Base-by-base conservation (phyloP, 2,888 invertebrate genomes). In the Lypha dubia region DNA sequence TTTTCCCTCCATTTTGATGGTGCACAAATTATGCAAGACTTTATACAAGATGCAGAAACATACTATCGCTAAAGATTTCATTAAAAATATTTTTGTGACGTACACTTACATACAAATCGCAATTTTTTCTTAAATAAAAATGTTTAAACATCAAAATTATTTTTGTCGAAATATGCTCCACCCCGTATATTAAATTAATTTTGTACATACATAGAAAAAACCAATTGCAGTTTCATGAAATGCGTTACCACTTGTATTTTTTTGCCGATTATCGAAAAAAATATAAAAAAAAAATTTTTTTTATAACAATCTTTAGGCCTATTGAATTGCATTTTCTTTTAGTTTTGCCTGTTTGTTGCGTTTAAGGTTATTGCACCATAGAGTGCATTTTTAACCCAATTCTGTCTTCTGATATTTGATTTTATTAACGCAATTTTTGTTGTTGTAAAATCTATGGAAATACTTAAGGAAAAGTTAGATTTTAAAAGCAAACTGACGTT, bases 331-430 rank as follows among this genome's bases (percentile, higher is more conserved):
- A 49, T 20, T 56, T 79, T 20, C 24, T 17, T 60, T 20, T 6
- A 20, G 15, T 67, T 32, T 44, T 51, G 20, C 38, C n/a, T 38
- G 11, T 38, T 5, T 49, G 22, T 22, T 58, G 24, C 41, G 11
- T 53, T 74, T 68, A n/a, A 51, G 84, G 74, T 68, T 79, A 51
- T 82, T 82, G 82, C 79, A 75, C 74, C 75, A 63, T 46, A 65
- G 53, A 75, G 89, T 73, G 49, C 89, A 89, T 86, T 89, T 87
- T 88, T 88, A 90, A 90, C 89, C 89, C 88, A 88, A 90, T 88
- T 89, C 89, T 90, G 90, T 90, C 86, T 88, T 87, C 87, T 62
- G 68, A 35, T 68, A 76, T 83, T 84, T 84, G 22, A 70, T 77
- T 83, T 75, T 60, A 17, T 65, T 70, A 22, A 44, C 3, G 24